Conservation (phyloP, 2,797 vertebrate species). For the Melanotaenia boesemani region DNA sequence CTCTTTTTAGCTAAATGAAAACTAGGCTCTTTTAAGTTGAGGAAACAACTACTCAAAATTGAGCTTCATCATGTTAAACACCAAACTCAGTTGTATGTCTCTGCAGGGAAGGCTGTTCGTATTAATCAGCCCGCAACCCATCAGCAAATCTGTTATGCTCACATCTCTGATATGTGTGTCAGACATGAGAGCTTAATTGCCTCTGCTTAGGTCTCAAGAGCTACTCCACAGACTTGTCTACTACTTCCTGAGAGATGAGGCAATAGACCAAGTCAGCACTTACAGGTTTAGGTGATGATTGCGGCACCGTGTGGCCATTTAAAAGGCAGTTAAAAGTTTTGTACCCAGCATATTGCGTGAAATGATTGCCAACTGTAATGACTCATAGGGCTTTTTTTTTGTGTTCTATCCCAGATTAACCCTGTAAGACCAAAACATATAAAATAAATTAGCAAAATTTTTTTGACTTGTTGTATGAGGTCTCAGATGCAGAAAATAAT, state of each 20-base stretch:
- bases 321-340: neutral
- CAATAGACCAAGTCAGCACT: no score
- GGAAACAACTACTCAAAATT: conserved; percentile 30
- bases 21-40: conserved; percentile 22
- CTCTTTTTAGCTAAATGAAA: neutral
- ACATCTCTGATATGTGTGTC: conserved; percentile 4
- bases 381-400: neutral
- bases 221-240: conserved; percentile 18
- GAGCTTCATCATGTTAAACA: conserved; percentile 51
- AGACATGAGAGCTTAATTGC: conserved; percentile 41
- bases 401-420: no score
- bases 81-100: conserved; percentile 10
- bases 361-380: neutral
- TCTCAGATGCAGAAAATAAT: no score
- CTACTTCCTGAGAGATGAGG: neutral
- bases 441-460: no score
- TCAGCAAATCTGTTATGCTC: conserved; percentile 22
- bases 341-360: neutral
- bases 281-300: neutral
- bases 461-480: no score
- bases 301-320: conserved; percentile 4
- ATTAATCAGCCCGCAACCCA: conserved; percentile 46
- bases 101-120: conserved; percentile 39
- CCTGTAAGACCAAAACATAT: no score
- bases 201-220: conserved; percentile 13